Base-by-base conservation (phyloP, 2,888 invertebrate species). In the Drosophila suboccidentalis region DNA sequence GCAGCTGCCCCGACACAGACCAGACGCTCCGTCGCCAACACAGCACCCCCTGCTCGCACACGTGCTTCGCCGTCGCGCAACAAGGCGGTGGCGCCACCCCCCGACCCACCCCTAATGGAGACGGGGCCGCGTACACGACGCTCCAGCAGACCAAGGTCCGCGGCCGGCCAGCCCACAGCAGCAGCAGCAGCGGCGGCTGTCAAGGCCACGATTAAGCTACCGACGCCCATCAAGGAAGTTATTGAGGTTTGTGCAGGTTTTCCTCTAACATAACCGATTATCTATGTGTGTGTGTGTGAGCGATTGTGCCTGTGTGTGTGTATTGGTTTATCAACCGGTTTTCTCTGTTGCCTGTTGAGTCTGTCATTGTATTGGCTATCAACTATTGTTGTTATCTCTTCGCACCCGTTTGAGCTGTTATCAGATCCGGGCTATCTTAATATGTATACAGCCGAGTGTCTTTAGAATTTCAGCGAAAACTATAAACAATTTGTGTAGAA, bases 101-200 rank as follows among this genome's bases (percentile, higher is more conserved):
- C 71, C 9, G 67, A 65, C 32, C 62, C 60, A n/a, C 53, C 32
- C 41, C 11, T 26, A 1, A 11, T 39, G 10, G 80, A 80, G 0
- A n/a, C 51, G 1, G 72, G 68, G 0, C 62, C 75, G 8, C 88
- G 81, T 15, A 72, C 79, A 17, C 93, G 94, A 5, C 94, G 94
- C 80, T 94, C 94, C 26, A 94, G 94, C 15, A 91, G 93, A 11
- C 87, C 91, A 8, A 92, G 94, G 50, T 94, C 94, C 67, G 94
- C 91, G 2, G 69, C 80, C 13, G 77, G 92, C 0, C 71, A 80
- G n/a, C 64, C 87, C 4, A 72, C 55, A 29, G 44, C 75, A 3
- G 26, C 76, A 1, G 53, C 55, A 29, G 44, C 75, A 3, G 26
- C 76, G 1, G 53, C 75, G 1, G 34, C 81, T 13, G 47, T 75